phyloP scores from a whole-genome alignment of 2,113 vertebrate genomes.

The Silurus asotus region DNA sequence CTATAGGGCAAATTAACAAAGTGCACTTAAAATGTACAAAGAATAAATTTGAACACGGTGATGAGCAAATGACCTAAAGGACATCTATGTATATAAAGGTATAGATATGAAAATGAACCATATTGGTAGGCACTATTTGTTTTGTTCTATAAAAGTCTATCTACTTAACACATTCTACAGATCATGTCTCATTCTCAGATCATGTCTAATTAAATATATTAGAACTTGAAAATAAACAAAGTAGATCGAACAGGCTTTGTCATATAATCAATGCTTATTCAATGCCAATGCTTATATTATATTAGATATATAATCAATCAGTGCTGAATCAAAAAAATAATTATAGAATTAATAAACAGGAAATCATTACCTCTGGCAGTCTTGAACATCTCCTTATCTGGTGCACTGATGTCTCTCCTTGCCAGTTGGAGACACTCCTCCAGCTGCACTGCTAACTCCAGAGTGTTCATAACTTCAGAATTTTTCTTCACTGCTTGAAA shows the following conservation, averaged over 20 bases:
- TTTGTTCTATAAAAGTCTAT: not conserved
- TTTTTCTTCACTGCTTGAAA: not conserved
- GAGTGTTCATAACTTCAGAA: constrained; percentile 25
- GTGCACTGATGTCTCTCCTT: not conserved
- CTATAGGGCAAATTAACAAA: too few relatives aligned
- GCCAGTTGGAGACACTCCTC: constrained; percentile 40
- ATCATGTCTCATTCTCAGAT: not conserved
- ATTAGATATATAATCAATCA: too few relatives aligned
- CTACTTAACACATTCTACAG: not conserved
- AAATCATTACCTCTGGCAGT: constrained; percentile 30
- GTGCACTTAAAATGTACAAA: too few relatives aligned
- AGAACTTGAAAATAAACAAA: not conserved
- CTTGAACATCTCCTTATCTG: not conserved
- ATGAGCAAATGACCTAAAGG: too few relatives aligned
- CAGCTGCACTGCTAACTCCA: constrained; percentile 30
- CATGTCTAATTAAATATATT: not conserved
- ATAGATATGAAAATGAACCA: not conserved
- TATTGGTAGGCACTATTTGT: not conserved
- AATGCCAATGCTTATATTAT: too few relatives aligned
- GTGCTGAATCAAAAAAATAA: too few relatives aligned
- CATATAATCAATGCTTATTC: not conserved
- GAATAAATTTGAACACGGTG: too few relatives aligned
- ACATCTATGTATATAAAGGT: too few relatives aligned
- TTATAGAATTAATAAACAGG: too few relatives aligned
- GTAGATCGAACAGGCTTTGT: not conserved